phyloP scores from a whole-genome alignment of 1,140 invertebrate species.

The Euura lappo region DNA sequence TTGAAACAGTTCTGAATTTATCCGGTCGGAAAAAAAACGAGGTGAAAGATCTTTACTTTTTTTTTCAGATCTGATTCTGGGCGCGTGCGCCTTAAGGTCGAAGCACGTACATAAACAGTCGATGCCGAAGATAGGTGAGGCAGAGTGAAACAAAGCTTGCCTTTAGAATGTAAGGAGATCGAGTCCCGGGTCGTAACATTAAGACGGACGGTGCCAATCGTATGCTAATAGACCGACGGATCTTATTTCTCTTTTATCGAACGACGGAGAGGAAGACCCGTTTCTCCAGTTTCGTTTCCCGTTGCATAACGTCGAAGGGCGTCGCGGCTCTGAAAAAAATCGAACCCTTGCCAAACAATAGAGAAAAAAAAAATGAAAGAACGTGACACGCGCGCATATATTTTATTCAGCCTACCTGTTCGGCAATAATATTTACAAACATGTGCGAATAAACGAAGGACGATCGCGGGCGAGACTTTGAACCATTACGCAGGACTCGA shows the following conservation, averaged over 20 bases:
- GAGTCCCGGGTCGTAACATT: constrained; percentile 35
- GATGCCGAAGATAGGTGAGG: constrained; percentile 28
- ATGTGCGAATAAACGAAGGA: not conserved
- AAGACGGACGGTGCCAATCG: constrained; percentile 60
- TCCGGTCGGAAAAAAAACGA: too few relatives aligned
- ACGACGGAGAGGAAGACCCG: too few relatives aligned
- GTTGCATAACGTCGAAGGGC: too few relatives aligned
- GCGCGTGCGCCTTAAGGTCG: constrained; percentile 26
- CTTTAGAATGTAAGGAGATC: constrained; percentile 12
- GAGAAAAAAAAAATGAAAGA: too few relatives aligned
- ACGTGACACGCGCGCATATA: not conserved
- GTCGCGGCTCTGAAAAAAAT: too few relatives aligned
- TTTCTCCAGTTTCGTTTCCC: too few relatives aligned
- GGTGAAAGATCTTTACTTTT: too few relatives aligned
- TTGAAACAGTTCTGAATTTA: too few relatives aligned
- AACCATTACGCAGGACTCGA: not conserved
- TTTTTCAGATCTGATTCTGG: not conserved
- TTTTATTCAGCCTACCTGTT: not conserved
- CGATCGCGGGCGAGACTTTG: not conserved
- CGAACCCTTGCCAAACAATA: too few relatives aligned
- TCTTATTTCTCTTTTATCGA: constrained; percentile 49
- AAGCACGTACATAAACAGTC: constrained; percentile 56
- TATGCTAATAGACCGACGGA: constrained; percentile 54
- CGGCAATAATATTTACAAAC: not conserved
- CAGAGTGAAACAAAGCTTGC: constrained; percentile 10